Base-by-base conservation (phyloP, 2,888 invertebrate species). In the Drosophila kanekoi region DNA sequence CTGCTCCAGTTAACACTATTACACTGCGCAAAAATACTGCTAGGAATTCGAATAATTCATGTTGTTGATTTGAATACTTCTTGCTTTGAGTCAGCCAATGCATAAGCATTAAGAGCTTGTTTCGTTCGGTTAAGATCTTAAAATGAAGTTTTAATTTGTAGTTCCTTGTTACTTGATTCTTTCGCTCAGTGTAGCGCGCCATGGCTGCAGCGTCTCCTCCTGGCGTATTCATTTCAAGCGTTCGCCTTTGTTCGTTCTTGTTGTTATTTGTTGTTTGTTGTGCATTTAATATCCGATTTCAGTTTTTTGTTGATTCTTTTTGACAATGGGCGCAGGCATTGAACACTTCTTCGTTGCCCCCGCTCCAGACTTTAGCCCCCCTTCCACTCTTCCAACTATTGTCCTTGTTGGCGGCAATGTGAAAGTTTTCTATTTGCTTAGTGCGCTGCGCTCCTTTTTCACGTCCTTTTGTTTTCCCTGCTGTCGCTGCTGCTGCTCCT, bases 211-310 rank as follows among this genome's bases (percentile, higher is more conserved):
- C 57, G 43, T 51, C 64, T 67, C 35, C 45, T 61, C 8, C 56
- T 58, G 59, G 18, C 61, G 62, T 77, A 74, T 78, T 62, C 74
- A 74, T 78, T 77, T 74, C 76, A 77, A 41, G 20, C 79, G 43
- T 43, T 70, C 43, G 65, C 65, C 77, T 77, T 79, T 79, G 79
- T 79, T 79, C 76, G 32, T 23, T 41, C 48, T 40, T 40, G 40
- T 38, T 65, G 51, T 48, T 73, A 65, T 38, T 13, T 77, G 72
- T 32, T 76, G 59, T 33, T 73, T 85, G 81, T 83, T 73, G 79
- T 72, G 77, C 85, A 77, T 85, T 88, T 89, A 89, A 89, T 86
- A 86, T 86, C 85, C 85, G 82, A 86, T 86, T 89, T 86, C 85
- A 89, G 77, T 76, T 79, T 76, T 79, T 69, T 78, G 81, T 84